These are phyloP conservation scores for Clistopyga incitator DNA, from an alignment of 2,888 invertebrate species.

Conservation along the genomic window DNA sequence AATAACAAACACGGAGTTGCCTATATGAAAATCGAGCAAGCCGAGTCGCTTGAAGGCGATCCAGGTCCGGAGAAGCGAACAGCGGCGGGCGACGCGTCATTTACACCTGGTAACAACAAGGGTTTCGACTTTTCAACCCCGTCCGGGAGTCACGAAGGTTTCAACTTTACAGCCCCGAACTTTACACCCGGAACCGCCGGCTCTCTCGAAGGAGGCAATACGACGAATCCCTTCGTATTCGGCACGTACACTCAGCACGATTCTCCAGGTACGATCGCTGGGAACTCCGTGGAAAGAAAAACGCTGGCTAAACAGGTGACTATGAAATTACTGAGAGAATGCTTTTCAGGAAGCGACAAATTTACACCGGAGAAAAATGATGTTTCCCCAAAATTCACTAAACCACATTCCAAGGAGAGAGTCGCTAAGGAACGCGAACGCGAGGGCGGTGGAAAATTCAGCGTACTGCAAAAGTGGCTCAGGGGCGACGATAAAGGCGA, in stretches of 20 bases:
- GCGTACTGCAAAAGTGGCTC: slow-evolving; percentile 86
- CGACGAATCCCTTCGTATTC: slow-evolving; percentile 84
- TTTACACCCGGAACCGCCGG: slow-evolving; percentile 73
- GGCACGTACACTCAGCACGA: slow-evolving; percentile 81
- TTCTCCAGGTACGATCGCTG: slow-evolving; percentile 73
- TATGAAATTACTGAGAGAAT: slow-evolving; percentile 33
- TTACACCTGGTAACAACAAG: slow-evolving; percentile 80
- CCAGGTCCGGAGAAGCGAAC: slow-evolving; percentile 75
- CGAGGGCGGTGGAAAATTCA: slow-evolving; percentile 84
- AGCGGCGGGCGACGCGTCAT: slow-evolving; percentile 73
- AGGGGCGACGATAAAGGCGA: slow-evolving; percentile 85
- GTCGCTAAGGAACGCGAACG: slow-evolving; percentile 76
- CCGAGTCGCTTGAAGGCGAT: slow-evolving; percentile 79
- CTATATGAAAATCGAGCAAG: slow-evolving; percentile 87
- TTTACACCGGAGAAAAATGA: slow-evolving; percentile 77
- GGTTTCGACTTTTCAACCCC: slow-evolving; percentile 87
- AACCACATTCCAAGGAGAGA: slow-evolving; percentile 79
- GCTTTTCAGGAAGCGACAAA: slow-evolving; percentile 75
- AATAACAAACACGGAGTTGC: slow-evolving; percentile 87
- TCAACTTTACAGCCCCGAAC: slow-evolving; percentile 78
- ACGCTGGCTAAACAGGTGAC: slow-evolving; percentile 7
- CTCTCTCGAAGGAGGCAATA: slow-evolving; percentile 75
- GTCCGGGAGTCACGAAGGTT: slow-evolving; percentile 78
- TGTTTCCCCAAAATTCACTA: slow-evolving; percentile 77
- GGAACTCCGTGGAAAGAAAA: neutral